phyloP scores from a whole-genome alignment of 2,797 vertebrate species.

The Champsocephalus esox region DNA sequence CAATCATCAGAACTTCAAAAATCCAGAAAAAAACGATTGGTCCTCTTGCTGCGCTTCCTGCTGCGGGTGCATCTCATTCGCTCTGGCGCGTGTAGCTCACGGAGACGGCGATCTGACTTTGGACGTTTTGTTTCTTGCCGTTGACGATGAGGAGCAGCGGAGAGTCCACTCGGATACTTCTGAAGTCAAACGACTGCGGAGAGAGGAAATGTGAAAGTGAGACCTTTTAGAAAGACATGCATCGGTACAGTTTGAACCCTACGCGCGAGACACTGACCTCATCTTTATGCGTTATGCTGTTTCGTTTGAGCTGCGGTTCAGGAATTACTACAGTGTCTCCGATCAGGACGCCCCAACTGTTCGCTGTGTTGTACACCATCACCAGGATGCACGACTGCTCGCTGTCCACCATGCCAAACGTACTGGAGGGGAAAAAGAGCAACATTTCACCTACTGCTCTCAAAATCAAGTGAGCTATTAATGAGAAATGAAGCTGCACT shows the following conservation, averaged over 20 bases:
- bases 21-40: constrained; percentile 9
- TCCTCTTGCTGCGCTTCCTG: neutral
- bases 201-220: constrained; percentile 7
- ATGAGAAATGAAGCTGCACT: constrained; percentile 65
- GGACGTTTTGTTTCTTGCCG: constrained; percentile 87
- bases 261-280: constrained; percentile 80
- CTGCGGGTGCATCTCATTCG: constrained; percentile 77
- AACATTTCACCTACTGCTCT: neutral
- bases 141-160: constrained; percentile 92
- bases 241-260: neutral
- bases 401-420: constrained; percentile 90
- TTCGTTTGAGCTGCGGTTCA: constrained; percentile 89
- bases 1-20: constrained; percentile 19
- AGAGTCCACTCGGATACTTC: constrained; percentile 91
- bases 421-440: constrained; percentile 74
- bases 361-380: constrained; percentile 93
- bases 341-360: constrained; percentile 94
- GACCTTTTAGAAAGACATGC: neutral
- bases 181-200: constrained; percentile 88
- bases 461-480: neutral
- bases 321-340: constrained; percentile 93
- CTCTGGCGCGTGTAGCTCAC: constrained; percentile 89
- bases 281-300: constrained; percentile 88
- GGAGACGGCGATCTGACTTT: constrained; percentile 88
- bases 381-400: constrained; percentile 90